Base-by-base conservation (phyloP, 2,797 vertebrate species). In the Aplochiton taeniatus region DNA sequence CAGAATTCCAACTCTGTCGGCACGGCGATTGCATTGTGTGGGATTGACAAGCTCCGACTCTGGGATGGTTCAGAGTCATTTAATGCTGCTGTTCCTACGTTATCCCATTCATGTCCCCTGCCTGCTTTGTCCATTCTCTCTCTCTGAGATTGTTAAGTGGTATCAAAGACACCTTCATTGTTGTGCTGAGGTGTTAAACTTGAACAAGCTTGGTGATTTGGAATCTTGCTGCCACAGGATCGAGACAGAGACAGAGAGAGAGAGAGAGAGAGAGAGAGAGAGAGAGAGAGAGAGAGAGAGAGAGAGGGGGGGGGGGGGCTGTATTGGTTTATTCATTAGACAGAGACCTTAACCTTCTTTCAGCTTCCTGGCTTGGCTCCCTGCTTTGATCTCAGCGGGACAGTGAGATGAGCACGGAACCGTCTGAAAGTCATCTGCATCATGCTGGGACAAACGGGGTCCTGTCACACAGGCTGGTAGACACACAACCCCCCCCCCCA, bases 1-100 rank as follows among this genome's bases (percentile, higher is more conserved):
- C 71, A 82, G 81, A 89, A 90, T 87, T 81, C 88, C 84, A 84
- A 79, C 85, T 85, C 77, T 77, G 76, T 86, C 67, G 0, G 73
- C 65, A 19, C 70, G n/a, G 69, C 68, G 17, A 68, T 79, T 82
- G 74, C 80, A 74, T 83, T 82, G 77, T 54, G 61, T 87, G 78
- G 66, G 73, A 72, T 66, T 60, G 61, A 89, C 84, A 85, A 58
- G 69, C 75, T 54, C 61, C 70, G 62, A 79, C 68, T 56, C 65
- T 17, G 43, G 56, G 55, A 77, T 66, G 65, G 16, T 63, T 20
- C 74, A 64, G 81, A 85, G 69, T 73, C 77, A 89, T 90, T 79
- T 51, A 80, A 76, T 19, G n/a, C 47, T 9, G 41, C 50, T 76
- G 61, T 47, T 58, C 54, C 14, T 60, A 45, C 60, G 41, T 53